phyloP scores from a whole-genome alignment of 64 coral and sea anemone species.

The Platygyra sinensis region DNA sequence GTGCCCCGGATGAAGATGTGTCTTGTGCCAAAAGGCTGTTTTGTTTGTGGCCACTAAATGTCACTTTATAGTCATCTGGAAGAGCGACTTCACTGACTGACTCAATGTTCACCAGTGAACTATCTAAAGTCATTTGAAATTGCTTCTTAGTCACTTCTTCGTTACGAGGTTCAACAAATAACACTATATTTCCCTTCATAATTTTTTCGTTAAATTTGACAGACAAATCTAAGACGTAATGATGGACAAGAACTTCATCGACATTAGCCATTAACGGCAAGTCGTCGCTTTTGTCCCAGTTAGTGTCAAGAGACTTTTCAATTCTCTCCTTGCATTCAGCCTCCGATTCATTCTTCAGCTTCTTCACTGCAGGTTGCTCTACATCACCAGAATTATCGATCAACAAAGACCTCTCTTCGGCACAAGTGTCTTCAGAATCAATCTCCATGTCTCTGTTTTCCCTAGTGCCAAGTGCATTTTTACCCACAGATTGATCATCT shows the following conservation, averaged over 20 bases:
- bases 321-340: neutral
- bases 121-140: slow-evolving; percentile 91
- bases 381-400: neutral
- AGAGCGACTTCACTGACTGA: slow-evolving; percentile 89
- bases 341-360: neutral
- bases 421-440: neutral
- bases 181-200: slow-evolving; percentile 80
- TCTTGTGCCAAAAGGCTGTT: neutral
- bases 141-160: slow-evolving; percentile 66
- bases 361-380: neutral
- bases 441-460: neutral
- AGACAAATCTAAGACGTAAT: slow-evolving; percentile 87
- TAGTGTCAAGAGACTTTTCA: neutral
- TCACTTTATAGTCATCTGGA: slow-evolving; percentile 69
- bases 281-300: slow-evolving; percentile 84
- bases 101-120: slow-evolving; percentile 89
- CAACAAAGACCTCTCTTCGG: neutral
- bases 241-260: slow-evolving; percentile 88
- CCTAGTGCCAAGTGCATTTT: no score
- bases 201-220: slow-evolving; percentile 88
- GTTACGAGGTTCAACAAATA: slow-evolving; percentile 83
- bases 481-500: no score
- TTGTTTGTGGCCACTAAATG: slow-evolving; percentile 45
- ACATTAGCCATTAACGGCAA: slow-evolving; percentile 97
- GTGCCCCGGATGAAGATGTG: neutral